A percentile compares a stretch with the other conserved stretches of the same genome.
phyloP scores from a whole-genome alignment of 2,113 vertebrate genomes.

The Xiphophorus couchianus region DNA sequence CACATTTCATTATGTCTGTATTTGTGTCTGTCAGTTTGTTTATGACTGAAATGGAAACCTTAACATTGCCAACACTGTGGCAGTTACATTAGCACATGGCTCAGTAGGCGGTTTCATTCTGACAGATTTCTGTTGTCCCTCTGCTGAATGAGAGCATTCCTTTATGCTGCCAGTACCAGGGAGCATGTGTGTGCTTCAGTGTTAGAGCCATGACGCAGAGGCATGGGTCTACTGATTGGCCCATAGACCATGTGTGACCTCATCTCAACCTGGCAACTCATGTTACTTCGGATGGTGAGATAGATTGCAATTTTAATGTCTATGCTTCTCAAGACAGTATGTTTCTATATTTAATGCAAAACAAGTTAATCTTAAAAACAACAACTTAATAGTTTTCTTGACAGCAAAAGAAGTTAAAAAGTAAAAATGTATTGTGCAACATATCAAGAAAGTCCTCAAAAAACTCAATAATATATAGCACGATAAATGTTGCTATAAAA shows the following conservation, averaged over 20 bases:
- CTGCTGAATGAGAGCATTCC: slow-evolving; percentile 60
- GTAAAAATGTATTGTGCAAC: neutral
- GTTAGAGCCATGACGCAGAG: slow-evolving; percentile 44
- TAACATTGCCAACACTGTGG: slow-evolving; percentile 30
- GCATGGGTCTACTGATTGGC: slow-evolving; percentile 31
- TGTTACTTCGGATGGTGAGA: slow-evolving; percentile 40
- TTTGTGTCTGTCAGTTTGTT: slow-evolving; percentile 3
- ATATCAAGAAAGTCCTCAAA: neutral
- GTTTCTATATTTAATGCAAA: slow-evolving; percentile 4
- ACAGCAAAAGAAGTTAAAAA: neutral
- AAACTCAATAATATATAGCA: no score
- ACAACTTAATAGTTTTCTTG: neutral
- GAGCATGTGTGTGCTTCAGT: slow-evolving; percentile 22
- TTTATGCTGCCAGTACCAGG: slow-evolving; percentile 54
- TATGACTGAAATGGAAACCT: slow-evolving; percentile 33
- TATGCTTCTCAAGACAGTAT: slow-evolving; percentile 8
- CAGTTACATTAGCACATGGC: slow-evolving; percentile 39
- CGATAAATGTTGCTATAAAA: no score
- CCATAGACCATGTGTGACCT: slow-evolving; percentile 63
- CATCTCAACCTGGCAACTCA: slow-evolving; percentile 69
- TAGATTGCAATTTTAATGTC: slow-evolving; percentile 32
- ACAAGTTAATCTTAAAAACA: neutral
- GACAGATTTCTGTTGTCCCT: slow-evolving; percentile 57
- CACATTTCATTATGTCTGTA: slow-evolving; percentile 5
- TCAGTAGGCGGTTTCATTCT: slow-evolving; percentile 57